Evolutionary conservation across 2,888 invertebrate genomes (phyloP), one percentile per base, ranked within the genome.

Genomic region (Pterobdella sp.): DNA sequence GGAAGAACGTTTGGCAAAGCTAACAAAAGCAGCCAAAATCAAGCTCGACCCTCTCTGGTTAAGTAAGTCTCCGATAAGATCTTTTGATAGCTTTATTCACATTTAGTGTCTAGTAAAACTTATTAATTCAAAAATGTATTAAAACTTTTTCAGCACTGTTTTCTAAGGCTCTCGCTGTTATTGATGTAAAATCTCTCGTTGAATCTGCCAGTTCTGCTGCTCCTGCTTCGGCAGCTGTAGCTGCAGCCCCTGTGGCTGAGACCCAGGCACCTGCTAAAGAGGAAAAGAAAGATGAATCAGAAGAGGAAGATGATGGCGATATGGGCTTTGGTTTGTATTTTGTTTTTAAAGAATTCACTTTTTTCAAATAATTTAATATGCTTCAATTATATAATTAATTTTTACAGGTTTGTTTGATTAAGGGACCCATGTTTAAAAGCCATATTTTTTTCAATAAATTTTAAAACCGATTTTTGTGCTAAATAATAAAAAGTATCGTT

Each of bases 301-400:
- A 56, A 26, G 60, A 56, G 4, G 60, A 56, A 22, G 60, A 56
- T 4, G 60, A 56, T 56, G 60, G 60, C 18, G 60, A 56, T 26
- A 56, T 56, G 60, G 60, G 60, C 60, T 56, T 56, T n/a, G 60
- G 60, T 56, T 56, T 56, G 60, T 56, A 26, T 56, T 56, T 42
- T 7, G 18, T 56, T 14, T 42, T 42, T 42, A 14, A 18, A 42
- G 7, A 42, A 42, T 14, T 14, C 18, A 18, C 18, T 42, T 42
- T 42, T 18, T 14, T 42, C 42, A 42, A 42, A 42, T 42, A 42
- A 42, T 42, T 42, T 42, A 42, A 14, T 42, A 14, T 42, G 42
- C 10, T 42, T 56, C 4, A 26, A 56, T 26, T 56, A 56, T 3
- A 56, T 14, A 56, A 56, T 26, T 18, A 14, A 56, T 14, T 56